These are phyloP conservation scores for Okamejei kenojei DNA, from an alignment of 2,797 vertebrate genomes.

Conservation along the genomic window DNA sequence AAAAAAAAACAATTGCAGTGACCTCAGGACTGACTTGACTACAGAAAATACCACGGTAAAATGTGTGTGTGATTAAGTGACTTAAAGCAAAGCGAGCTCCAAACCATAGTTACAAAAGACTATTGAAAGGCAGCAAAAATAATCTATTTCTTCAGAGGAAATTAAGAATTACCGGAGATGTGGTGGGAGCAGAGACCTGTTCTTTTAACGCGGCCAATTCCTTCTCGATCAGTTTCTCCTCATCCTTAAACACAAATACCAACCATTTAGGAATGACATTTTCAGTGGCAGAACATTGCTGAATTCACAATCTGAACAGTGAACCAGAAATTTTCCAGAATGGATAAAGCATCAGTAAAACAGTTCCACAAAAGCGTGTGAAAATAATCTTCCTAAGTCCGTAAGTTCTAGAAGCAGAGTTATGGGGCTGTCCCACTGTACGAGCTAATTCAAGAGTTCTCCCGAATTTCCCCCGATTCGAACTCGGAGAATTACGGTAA, in stretches of 20 bases:
- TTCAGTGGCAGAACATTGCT: neutral
- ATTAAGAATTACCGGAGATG: conserved; percentile 66
- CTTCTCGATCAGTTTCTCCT: conserved; percentile 87
- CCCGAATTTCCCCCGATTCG: too few relatives aligned
- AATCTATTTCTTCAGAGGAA: neutral
- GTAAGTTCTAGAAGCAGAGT: too few relatives aligned
- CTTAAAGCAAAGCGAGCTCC: too few relatives aligned
- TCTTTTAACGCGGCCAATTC: conserved; percentile 79
- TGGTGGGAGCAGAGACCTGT: conserved; percentile 80
- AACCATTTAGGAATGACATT: conserved; percentile 40
- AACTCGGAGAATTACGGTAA: too few relatives aligned
- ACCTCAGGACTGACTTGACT: too few relatives aligned
- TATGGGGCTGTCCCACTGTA: too few relatives aligned
- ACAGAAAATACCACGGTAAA: too few relatives aligned
- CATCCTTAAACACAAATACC: conserved; percentile 66
- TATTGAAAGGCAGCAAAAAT: conserved; percentile 15
- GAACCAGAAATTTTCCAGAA: neutral
- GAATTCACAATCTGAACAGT: neutral
- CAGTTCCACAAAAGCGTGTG: neutral
- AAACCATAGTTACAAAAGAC: neutral
- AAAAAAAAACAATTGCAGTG: too few relatives aligned
- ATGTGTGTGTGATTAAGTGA: too few relatives aligned
- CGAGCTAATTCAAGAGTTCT: too few relatives aligned
- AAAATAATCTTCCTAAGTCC: neutral
- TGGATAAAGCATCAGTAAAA: neutral